Base-by-base conservation (phyloP, 2,888 invertebrate species). In the Rambutsinella grinnellia region DNA sequence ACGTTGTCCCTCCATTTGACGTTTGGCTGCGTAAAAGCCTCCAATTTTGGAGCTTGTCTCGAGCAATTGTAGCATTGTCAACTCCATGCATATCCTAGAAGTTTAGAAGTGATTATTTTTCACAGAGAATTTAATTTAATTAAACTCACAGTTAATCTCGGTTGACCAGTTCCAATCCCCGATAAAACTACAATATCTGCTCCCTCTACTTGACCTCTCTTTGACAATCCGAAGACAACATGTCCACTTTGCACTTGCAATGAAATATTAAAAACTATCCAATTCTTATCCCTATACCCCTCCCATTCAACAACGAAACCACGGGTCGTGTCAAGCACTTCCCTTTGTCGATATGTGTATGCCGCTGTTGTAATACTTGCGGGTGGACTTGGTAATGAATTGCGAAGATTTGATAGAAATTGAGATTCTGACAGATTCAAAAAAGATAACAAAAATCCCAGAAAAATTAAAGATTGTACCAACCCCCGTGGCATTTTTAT, bases 51-150 rank as follows among this genome's bases (percentile, higher is more conserved):
- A 13, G 44, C 2, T 8, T n/a, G 23, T 60, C 60, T 15, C 2
- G 8, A 10, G 8, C 15, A 13, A 60, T 44, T 13, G 21, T 44
- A 23, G n/a, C 21, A 60, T 60, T 60, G 21, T 15, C n/a, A 3
- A 19, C 15, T 28, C 46, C 60, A 46, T 60, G 10, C 46, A 46
- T 60, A 24, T 60, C 60, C 60, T 60, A 28, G 15, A 10, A 57
- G n/a, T 28, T 19, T 17, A 3, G 3, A 17, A 3, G 6, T 28
- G 15, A 2, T 27, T 1, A 28, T 10, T n/a, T n/a, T 6, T 15
- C 13, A 17, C 15, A 13, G 13, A 44, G 6, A 13, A 44, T 13
- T n/a, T 17, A 6, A 15, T 17, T 17, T n/a, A 46, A 46, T 44
- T 10, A 46, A 46, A n/a, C 19, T 21, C 21, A 49, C 49, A 49